Evolutionary conservation across 2,797 vertebrate species (phyloP).

Genomic region (Pipistrellus pygmaeus): DNA sequence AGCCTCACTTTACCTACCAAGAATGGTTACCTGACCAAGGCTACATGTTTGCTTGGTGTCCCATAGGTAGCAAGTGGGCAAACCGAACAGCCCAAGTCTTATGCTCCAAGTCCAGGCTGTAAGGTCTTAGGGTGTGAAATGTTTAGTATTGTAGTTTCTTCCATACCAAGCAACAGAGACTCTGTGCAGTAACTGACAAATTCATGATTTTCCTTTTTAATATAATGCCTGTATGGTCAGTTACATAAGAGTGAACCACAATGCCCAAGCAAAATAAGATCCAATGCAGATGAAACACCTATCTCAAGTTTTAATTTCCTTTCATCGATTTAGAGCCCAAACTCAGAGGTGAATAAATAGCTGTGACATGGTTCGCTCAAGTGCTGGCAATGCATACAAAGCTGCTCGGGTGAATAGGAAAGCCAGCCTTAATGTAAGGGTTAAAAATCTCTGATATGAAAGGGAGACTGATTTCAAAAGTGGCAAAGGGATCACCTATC

Average conservation of each 20-base stretch:
- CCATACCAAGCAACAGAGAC: neutral
- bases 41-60: neutral
- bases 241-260: neutral
- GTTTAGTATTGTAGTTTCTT: neutral
- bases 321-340: conserved; percentile 50
- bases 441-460: conserved; percentile 81
- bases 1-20: neutral
- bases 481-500: conserved; percentile 81
- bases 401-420: conserved; percentile 31
- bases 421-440: conserved; percentile 77
- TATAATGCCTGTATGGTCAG: neutral
- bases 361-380: conserved; percentile 8
- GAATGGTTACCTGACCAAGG: neutral
- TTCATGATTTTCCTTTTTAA: neutral
- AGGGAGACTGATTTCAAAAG: conserved; percentile 77
- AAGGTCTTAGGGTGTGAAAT: neutral
- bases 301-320: conserved; percentile 73
- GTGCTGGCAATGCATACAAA: neutral
- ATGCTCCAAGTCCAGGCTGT: neutral
- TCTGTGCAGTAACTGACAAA: neutral
- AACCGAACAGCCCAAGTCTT: neutral
- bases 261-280: neutral
- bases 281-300: neutral
- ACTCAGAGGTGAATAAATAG: conserved; percentile 62
- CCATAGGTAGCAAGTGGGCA: neutral